Percentiles rank a stretch among this genome's conserved stretches.
Evolutionary conservation across 1,140 invertebrate genomes (phyloP).

Genomic region (Bombus confusus): DNA sequence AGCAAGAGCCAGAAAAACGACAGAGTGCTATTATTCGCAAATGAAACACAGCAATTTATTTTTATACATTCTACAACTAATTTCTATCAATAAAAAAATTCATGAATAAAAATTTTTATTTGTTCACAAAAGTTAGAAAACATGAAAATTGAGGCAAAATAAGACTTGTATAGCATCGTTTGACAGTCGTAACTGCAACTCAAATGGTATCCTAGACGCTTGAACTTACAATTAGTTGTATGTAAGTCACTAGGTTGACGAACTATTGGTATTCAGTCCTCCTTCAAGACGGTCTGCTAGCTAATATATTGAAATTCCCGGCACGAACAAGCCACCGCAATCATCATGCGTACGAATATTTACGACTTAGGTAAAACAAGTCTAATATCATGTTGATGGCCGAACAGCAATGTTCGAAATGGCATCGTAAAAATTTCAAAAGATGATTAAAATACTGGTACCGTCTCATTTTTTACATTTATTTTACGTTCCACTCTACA

Average conservation of each 20-base stretch:
- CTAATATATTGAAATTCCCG: slow-evolving; percentile 70
- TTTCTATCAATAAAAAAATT: too few species aligned
- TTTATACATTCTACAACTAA: too few species aligned
- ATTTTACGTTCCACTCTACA: too few species aligned
- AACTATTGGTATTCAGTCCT: slow-evolving; percentile 73
- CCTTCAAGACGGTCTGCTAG: slow-evolving; percentile 67
- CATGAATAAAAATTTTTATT: too few species aligned
- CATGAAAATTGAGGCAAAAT: too few species aligned
- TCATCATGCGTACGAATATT: slow-evolving; percentile 69
- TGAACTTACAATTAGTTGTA: neutral
- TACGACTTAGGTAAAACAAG: slow-evolving; percentile 51
- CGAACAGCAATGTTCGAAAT: slow-evolving; percentile 24
- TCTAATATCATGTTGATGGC: slow-evolving; percentile 25
- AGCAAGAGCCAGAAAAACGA: too few species aligned
- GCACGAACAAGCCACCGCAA: slow-evolving; percentile 70
- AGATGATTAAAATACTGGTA: too few species aligned
- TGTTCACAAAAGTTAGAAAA: too few species aligned
- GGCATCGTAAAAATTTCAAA: too few species aligned
- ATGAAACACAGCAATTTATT: too few species aligned
- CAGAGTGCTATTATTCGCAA: too few species aligned
- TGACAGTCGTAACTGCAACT: neutral
- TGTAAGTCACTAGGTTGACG: slow-evolving; percentile 53
- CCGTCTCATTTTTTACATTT: too few species aligned
- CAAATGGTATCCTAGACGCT: neutral
- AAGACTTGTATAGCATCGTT: neutral